Conservation (phyloP, 2,888 invertebrate species). For the Scaptomyza parva region DNA sequence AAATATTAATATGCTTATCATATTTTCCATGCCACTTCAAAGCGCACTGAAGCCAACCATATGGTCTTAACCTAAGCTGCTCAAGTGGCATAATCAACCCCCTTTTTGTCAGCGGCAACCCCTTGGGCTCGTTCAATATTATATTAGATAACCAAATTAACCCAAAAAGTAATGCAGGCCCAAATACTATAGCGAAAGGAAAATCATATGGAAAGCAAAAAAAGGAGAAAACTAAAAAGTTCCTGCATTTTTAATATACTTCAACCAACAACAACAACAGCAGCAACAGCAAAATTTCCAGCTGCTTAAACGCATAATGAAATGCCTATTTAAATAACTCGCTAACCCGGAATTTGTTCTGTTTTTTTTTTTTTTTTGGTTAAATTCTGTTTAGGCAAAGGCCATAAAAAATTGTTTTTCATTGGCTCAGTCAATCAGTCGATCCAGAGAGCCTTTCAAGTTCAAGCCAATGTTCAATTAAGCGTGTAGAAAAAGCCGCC, state of each 20-base stretch:
- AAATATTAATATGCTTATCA: conserved; percentile 63
- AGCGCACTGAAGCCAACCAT: conserved; percentile 67
- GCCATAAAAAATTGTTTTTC: conserved; percentile 56
- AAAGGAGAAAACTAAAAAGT: conserved; percentile 41
- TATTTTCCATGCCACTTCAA: conserved; percentile 73
- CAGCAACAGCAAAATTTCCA: conserved; percentile 46
- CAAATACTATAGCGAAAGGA: conserved; percentile 2
- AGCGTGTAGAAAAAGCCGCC: conserved; percentile 67
- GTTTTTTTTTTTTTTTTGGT: conserved; percentile 2
- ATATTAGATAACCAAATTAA: conserved; percentile 59
- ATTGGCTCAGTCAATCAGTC: conserved; percentile 68
- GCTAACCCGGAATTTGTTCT: conserved; percentile 28
- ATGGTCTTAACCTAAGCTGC: conserved; percentile 72
- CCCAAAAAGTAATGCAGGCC: conserved; percentile 37
- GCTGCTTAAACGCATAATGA: conserved; percentile 70
- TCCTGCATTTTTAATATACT: conserved; percentile 66
- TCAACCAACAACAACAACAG: conserved; percentile 14
- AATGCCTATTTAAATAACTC: conserved; percentile 71
- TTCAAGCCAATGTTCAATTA: conserved; percentile 77
- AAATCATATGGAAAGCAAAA: conserved; percentile 6
- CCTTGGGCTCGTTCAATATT: conserved; percentile 46
- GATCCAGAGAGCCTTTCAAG: conserved; percentile 72
- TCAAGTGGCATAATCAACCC: conserved; percentile 74
- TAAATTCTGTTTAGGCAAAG: conserved; percentile 37
- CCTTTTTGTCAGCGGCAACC: conserved; percentile 17